Evolutionary conservation across 2,888 invertebrate genomes (phyloP).

Genomic region (Ennomos fuscantarius): DNA sequence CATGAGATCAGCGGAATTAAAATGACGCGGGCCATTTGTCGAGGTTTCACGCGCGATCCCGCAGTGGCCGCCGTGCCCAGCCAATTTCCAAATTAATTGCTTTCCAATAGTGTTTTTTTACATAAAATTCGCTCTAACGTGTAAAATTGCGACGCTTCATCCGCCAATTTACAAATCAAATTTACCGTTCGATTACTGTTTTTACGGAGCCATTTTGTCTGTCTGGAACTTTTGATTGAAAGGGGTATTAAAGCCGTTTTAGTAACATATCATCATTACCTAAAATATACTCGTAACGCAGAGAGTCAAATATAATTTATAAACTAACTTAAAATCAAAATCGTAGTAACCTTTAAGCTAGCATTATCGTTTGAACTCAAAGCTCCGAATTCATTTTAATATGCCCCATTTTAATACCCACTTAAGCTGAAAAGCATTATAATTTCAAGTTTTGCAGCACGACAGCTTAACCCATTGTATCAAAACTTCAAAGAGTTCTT

Average conservation of each 20-base stretch:
- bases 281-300: too few species aligned
- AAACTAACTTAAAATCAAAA: too few species aligned
- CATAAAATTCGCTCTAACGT: slow-evolving; percentile 52
- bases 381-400: neutral
- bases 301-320: too few species aligned
- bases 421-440: slow-evolving; percentile 13
- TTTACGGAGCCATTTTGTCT: slow-evolving; percentile 15
- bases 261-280: too few species aligned
- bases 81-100: slow-evolving; percentile 77
- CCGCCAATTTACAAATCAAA: slow-evolving; percentile 37
- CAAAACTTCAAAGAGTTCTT: slow-evolving; percentile 35
- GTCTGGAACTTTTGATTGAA: slow-evolving; percentile 13
- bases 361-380: too few species aligned
- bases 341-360: too few species aligned
- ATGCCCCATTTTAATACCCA: neutral
- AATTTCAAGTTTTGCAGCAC: slow-evolving; percentile 21
- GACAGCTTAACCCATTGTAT: slow-evolving; percentile 37
- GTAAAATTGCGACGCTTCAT: slow-evolving; percentile 36
- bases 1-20: slow-evolving; percentile 81
- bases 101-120: slow-evolving; percentile 75
- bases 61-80: slow-evolving; percentile 48
- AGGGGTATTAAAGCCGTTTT: neutral
- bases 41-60: slow-evolving; percentile 59
- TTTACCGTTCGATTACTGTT: slow-evolving; percentile 23
- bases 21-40: slow-evolving; percentile 77